Percentiles rank a stretch among this genome's conserved stretches.
Conservation (phyloP, 2,888 invertebrate genomes). For the Lysandra bellargus region DNA sequence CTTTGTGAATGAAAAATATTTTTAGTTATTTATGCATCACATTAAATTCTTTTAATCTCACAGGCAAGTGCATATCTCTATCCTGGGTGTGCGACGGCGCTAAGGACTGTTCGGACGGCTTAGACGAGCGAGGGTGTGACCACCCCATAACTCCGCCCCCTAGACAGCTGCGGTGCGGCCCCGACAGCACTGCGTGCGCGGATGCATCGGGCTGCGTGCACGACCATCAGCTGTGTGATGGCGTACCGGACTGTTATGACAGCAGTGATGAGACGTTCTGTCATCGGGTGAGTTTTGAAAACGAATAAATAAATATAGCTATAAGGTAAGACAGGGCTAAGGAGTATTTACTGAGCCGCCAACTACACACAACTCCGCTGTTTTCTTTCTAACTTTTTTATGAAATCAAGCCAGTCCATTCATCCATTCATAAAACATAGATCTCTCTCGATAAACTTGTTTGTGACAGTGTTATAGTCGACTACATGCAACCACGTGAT, state of each 20-base stretch:
- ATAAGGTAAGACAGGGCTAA: slow-evolving; percentile 82
- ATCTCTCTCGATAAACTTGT: too few species aligned
- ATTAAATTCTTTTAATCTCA: neutral
- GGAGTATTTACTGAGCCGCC: slow-evolving; percentile 82
- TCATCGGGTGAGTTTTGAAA: slow-evolving; percentile 41
- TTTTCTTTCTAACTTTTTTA: too few species aligned
- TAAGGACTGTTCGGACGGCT: slow-evolving; percentile 88
- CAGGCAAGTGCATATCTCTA: slow-evolving; percentile 87
- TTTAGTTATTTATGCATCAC: too few species aligned
- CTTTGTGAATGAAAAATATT: too few species aligned
- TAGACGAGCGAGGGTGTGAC: slow-evolving; percentile 84
- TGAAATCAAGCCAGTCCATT: too few species aligned
- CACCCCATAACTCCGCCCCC: slow-evolving; percentile 37
- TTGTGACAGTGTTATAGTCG: too few species aligned
- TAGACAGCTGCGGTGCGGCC: slow-evolving; percentile 60
- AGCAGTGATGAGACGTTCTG: slow-evolving; percentile 85
- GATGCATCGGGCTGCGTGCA: slow-evolving; percentile 84
- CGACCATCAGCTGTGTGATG: slow-evolving; percentile 87
- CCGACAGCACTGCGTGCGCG: slow-evolving; percentile 82
- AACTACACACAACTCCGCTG: too few species aligned
- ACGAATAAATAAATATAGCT: too few species aligned
- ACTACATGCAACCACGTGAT: too few species aligned
- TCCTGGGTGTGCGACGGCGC: slow-evolving; percentile 91
- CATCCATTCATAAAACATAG: too few species aligned
- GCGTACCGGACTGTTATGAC: slow-evolving; percentile 73